Evolutionary conservation across 37 sponge, comb jelly and placozoan genomes (phyloP), one percentile per base, ranked within the genome.

Genomic region (Corticium candelabrum): DNA sequence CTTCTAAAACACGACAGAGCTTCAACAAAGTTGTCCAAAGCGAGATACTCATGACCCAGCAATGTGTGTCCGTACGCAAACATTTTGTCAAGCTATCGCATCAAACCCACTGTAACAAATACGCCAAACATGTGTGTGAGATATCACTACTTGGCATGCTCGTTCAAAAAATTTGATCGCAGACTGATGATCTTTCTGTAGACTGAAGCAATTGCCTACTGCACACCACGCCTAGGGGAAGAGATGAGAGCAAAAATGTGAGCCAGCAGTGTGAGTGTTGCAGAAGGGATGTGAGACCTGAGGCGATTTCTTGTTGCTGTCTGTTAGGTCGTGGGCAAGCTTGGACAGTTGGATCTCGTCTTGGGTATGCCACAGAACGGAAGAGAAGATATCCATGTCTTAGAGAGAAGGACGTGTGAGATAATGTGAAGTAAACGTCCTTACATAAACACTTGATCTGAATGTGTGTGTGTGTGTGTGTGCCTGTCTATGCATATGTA

Each of bases 331-430:
- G 31, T 87, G 82, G 0, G 89, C 88, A 21, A 96, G 76, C 4
- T 80, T 81, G 0, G 89, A 84, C 37, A 96, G 87, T 41, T 93
- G 84, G 2, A 80, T 80, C 4, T 83, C 87, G 21, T 67, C 78
- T 40, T 93, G 89, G 31, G 89, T 83, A 43, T 96, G 94, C 94
- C 97, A 96, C 74, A 96, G 80, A 11, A 84, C 78, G 0, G 95
- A 82, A 68, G 85, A 76, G 79, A 86, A 94, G 50, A 85, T 68
- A 37, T 93, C 94, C 94, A 90, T 93, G 37, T 80, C 91, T 87
- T 76, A 3, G 3, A 82, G 5, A 75, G 4, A 34, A 40, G 31
- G 4, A 2, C 3, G 35, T 35, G 34, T 69, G 4, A 69, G 3
- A 69, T 3, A 3, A 3, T 69, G 34, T n/a, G n/a, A n/a, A n/a